These are phyloP conservation scores for Ptychobarbus kaznakovi DNA, from an alignment of 2,797 vertebrate species.

Conservation along the genomic window DNA sequence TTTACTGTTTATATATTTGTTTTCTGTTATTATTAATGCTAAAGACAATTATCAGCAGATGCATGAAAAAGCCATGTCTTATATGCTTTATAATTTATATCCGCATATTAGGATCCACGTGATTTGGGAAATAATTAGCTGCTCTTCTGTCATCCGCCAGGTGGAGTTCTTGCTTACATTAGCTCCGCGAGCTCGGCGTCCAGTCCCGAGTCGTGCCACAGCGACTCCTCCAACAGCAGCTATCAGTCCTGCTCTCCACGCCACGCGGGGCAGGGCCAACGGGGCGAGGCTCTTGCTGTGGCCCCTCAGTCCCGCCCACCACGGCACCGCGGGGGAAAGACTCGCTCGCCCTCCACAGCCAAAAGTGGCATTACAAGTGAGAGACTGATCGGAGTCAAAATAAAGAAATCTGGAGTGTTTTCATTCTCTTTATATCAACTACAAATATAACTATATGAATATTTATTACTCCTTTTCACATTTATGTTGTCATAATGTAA, in stretches of 20 bases:
- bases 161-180: constrained; percentile 95
- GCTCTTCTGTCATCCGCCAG: constrained; percentile 70
- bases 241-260: constrained; percentile 89
- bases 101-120: background rate
- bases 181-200: constrained; percentile 91
- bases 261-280: constrained; percentile 68
- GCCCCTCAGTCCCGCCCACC: constrained; percentile 70
- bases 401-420: background rate
- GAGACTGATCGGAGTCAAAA: constrained; percentile 56
- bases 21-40: background rate
- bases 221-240: constrained; percentile 92
- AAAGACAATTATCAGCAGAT: background rate
- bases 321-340: constrained; percentile 68
- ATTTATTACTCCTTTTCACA: background rate
- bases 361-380: constrained; percentile 91
- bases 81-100: background rate
- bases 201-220: constrained; percentile 93
- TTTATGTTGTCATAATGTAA: background rate
- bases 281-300: constrained; percentile 51
- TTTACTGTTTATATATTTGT: background rate
- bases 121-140: background rate
- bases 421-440: background rate
- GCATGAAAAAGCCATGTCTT: background rate
- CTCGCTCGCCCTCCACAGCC: constrained; percentile 68
- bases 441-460: background rate